A percentile compares a stretch with the other conserved stretches of the same genome.
phyloP scores from a whole-genome alignment of 2,888 invertebrate genomes.

The Dryobota labecula region DNA sequence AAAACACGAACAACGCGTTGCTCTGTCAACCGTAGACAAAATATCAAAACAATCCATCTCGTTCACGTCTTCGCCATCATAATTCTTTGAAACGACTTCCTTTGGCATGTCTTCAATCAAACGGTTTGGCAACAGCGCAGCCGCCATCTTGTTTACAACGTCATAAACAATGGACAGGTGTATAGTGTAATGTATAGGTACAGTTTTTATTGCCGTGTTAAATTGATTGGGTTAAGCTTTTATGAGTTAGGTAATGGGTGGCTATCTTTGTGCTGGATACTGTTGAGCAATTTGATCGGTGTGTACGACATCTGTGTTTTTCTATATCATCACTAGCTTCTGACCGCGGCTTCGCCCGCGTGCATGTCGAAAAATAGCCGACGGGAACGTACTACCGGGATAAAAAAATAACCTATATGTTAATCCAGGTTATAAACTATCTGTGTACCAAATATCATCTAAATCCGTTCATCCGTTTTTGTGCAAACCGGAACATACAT shows the following conservation, averaged over 20 bases:
- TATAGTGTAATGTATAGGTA: conserved; percentile 43
- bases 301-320: neutral
- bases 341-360: no score
- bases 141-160: conserved; percentile 32
- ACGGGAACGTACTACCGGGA: no score
- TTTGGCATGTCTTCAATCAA: conserved; percentile 56
- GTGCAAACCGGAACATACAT: no score
- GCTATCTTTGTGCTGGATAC: conserved; percentile 22
- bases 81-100: conserved; percentile 47
- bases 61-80: conserved; percentile 31
- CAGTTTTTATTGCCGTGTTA: conserved; percentile 43
- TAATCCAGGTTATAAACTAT: no score
- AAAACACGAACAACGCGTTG: conserved; percentile 3
- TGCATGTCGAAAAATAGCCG: no score
- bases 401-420: no score
- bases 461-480: no score
- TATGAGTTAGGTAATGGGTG: conserved; percentile 25
- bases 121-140: conserved; percentile 30
- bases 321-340: neutral
- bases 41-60: conserved; percentile 35
- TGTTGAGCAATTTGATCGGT: neutral
- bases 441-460: no score
- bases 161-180: conserved; percentile 50
- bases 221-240: conserved; percentile 45
- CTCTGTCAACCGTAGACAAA: conserved; percentile 2